Evolutionary conservation across 2,797 vertebrate genomes (phyloP).

Genomic region (Silurus aristotelis): DNA sequence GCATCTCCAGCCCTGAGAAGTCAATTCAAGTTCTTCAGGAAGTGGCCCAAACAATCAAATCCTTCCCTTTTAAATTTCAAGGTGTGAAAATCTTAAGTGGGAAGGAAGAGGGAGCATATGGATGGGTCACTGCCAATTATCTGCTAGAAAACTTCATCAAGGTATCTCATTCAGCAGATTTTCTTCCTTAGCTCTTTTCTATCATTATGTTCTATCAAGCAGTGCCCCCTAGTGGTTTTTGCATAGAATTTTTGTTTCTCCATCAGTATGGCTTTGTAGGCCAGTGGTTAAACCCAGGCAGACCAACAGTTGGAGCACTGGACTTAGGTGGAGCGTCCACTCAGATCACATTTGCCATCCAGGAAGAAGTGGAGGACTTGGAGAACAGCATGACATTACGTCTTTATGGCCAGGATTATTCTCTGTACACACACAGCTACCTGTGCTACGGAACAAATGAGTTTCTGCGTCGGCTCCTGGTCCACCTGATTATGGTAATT

Average conservation of each 20-base stretch:
- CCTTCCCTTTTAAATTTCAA: constrained; percentile 78
- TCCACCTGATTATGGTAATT: constrained; percentile 68
- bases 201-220: too few relatives aligned
- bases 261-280: constrained; percentile 83
- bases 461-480: constrained; percentile 71
- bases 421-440: constrained; percentile 87
- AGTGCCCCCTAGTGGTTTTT: neutral
- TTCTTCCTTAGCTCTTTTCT: neutral
- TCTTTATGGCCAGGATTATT: constrained; percentile 81
- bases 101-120: constrained; percentile 83
- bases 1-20: constrained; percentile 62
- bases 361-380: constrained; percentile 66
- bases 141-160: constrained; percentile 84
- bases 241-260: neutral
- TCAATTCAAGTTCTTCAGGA: constrained; percentile 72
- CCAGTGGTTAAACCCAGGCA: constrained; percentile 77
- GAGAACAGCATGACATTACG: constrained; percentile 67
- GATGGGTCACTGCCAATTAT: constrained; percentile 92
- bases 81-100: constrained; percentile 81
- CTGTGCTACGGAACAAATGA: constrained; percentile 84
- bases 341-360: constrained; percentile 84
- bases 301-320: constrained; percentile 79
- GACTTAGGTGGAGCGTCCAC: constrained; percentile 88
- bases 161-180: constrained; percentile 65
- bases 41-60: constrained; percentile 72